phyloP scores from a whole-genome alignment of 92 coral and sea anemone species.

The Actinernus sp. region DNA sequence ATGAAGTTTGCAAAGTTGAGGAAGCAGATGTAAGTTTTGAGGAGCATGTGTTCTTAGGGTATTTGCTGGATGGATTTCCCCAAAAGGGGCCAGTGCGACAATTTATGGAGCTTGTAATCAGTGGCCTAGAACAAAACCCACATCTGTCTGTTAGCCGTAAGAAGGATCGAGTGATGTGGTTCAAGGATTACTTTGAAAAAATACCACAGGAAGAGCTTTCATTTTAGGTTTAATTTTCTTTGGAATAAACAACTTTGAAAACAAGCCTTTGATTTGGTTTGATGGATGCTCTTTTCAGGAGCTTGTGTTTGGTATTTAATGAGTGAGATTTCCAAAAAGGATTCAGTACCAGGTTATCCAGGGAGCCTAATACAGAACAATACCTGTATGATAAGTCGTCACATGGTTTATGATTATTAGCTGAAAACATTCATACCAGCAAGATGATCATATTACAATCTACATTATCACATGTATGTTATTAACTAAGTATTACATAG shows the following conservation, averaged over 20 bases:
- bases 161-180: constrained; percentile 85
- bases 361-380: too few relatives aligned
- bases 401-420: too few relatives aligned
- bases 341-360: too few relatives aligned
- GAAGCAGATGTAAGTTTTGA: constrained; percentile 88
- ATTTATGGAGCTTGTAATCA: constrained; percentile 95
- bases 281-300: neutral
- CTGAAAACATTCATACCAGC: too few relatives aligned
- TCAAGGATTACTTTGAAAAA: constrained; percentile 82
- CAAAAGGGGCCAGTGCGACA: constrained; percentile 88
- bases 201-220: constrained; percentile 85
- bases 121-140: constrained; percentile 94
- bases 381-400: too few relatives aligned
- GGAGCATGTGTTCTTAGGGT: constrained; percentile 92
- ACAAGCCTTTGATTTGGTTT: too few relatives aligned
- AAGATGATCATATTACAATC: too few relatives aligned
- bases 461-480: too few relatives aligned
- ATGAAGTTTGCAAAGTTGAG: constrained; percentile 86
- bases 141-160: constrained; percentile 80
- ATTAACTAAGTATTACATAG: too few relatives aligned
- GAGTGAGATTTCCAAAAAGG: too few relatives aligned
- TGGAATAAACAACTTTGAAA: neutral
- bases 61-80: constrained; percentile 86
- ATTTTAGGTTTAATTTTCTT: constrained; percentile 60
- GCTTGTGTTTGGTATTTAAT: too few relatives aligned